Conservation (phyloP, 1,140 invertebrate species). For the Tetramorium alpestre region DNA sequence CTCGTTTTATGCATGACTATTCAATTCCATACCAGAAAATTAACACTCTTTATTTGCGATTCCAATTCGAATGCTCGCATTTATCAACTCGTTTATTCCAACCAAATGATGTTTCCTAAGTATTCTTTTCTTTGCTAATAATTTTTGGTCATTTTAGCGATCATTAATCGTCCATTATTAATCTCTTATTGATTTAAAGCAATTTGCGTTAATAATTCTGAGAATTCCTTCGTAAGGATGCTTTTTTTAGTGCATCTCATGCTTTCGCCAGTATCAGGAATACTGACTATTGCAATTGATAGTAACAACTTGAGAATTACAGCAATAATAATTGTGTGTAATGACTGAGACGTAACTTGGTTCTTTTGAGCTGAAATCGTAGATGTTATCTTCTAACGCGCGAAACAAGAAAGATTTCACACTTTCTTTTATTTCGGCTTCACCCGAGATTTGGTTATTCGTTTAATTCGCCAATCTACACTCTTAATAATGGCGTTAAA, state of each 20-base stretch:
- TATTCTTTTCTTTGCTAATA: neutral
- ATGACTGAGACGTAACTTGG: conserved; percentile 13
- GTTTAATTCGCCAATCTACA: neutral
- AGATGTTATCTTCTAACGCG: neutral
- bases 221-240: neutral
- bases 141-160: neutral
- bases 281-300: conserved; percentile 56
- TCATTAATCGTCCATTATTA: neutral
- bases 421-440: neutral
- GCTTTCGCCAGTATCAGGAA: conserved; percentile 26
- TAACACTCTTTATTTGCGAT: neutral
- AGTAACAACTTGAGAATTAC: conserved; percentile 50
- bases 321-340: conserved; percentile 36
- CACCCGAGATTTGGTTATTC: neutral
- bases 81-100: neutral
- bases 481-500: no score
- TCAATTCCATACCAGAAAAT: conserved; percentile 6
- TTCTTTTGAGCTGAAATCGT: neutral
- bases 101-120: neutral
- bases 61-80: neutral
- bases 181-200: neutral
- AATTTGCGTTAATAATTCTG: conserved; percentile 1
- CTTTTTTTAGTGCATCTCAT: neutral
- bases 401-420: neutral
- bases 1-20: neutral